Base-by-base conservation (phyloP, 2,888 invertebrate genomes). In the Nipponacmea schrenckii region DNA sequence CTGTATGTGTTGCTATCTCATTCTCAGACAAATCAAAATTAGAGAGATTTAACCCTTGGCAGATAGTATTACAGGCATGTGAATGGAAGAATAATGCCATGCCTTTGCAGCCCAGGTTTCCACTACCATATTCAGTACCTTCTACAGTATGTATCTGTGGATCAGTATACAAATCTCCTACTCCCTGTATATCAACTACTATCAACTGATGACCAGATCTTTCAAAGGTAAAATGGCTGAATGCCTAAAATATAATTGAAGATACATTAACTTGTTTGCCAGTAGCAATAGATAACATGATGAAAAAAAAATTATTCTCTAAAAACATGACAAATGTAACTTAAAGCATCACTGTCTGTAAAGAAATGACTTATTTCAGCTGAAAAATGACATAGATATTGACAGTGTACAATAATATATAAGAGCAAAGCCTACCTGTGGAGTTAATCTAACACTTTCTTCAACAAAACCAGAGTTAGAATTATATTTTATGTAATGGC, bases 171-270 rank as follows among this genome's bases (percentile, higher is more conserved):
- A 92, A 86, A 82, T 92, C 91, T 4, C 91, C 91, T 63, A 92
- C 91, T 20, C 91, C 91, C 82, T 91, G 91, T 70, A 91, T 89
- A 81, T 92, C 91, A 46, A 92, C 91, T 5, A 92, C 91, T 73
- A 92, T 91, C 83, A 91, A 79, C 81, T 91, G 90, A 83, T 92
- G 91, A 10, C 91, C 91, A n/a, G 91, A 91, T 68, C 91, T 85
- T 83, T 92, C 91, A 87, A 92, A 92, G 1, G 91, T 91, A 83
- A 92, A 92, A 83, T 92, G 91, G 79, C 91, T 91, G 85, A 92
- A 91, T 15, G 91, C 91, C 88, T 91, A 83, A 31, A 79, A 74
- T 74, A 70, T 76, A 89, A 89, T 85, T 91, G 91, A 50, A 91
- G 91, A 92, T 67, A 89, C 87, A 50, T 91, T 81, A 31, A 88